Percentiles rank a stretch among this genome's conserved stretches.
These are phyloP conservation scores for Brachyhypopomus gauderio DNA, from an alignment of 2,113 vertebrate species.

Conservation along the genomic window DNA sequence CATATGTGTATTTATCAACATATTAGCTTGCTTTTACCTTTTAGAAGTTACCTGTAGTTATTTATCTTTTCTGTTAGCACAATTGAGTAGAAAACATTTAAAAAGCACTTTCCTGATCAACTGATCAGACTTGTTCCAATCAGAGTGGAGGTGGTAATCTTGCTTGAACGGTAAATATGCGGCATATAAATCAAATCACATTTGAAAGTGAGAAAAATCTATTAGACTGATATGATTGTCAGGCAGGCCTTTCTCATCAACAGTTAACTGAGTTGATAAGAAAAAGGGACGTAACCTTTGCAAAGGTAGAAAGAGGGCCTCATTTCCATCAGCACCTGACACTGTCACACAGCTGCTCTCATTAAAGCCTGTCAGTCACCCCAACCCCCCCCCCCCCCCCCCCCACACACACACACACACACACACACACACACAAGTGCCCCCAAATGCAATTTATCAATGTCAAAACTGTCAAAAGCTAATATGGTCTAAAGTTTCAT, in stretches of 20 bases:
- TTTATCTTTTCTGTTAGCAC: slow-evolving; percentile 31
- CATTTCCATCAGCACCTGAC: slow-evolving; percentile 73
- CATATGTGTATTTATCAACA: no score
- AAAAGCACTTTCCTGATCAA: neutral
- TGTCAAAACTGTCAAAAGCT: slow-evolving; percentile 67
- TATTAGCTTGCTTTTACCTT: slow-evolving; percentile 17
- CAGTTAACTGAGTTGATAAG: slow-evolving; percentile 64
- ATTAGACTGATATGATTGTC: slow-evolving; percentile 60
- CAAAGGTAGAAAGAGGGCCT: slow-evolving; percentile 67
- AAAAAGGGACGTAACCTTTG: slow-evolving; percentile 72
- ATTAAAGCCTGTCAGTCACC: slow-evolving; percentile 75
- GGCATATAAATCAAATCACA: slow-evolving; percentile 44
- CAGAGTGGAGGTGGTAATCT: slow-evolving; percentile 4
- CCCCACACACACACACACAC: slow-evolving; percentile 1
- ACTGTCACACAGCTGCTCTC: slow-evolving; percentile 68
- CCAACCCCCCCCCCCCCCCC: neutral
- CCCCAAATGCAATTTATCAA: slow-evolving; percentile 70
- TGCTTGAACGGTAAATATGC: slow-evolving; percentile 42
- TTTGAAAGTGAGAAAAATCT: slow-evolving; percentile 62
- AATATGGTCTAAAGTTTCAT: slow-evolving; percentile 62
- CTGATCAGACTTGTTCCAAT: neutral
- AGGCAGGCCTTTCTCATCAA: slow-evolving; percentile 55
- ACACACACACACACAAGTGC: slow-evolving; percentile 19
- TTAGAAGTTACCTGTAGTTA: no score
- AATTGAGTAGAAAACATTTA: neutral